These are phyloP conservation scores for Drosophila conformis DNA, from an alignment of 2,888 invertebrate genomes.

Conservation along the genomic window DNA sequence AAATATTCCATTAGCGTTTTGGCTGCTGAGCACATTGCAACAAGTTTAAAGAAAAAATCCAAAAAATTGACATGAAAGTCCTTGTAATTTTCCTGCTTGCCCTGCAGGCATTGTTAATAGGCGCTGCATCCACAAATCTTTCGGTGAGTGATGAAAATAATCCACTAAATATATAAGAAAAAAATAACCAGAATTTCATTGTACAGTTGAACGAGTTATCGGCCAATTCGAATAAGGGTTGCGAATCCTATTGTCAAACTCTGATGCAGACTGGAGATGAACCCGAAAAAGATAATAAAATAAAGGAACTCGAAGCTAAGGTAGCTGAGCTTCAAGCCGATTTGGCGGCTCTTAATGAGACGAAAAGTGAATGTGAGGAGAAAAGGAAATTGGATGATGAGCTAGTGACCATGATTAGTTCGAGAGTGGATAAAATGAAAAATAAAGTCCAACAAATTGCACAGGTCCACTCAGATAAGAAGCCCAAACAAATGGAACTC, in stretches of 20 bases:
- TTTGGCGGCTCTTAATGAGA: neutral
- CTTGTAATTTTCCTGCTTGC: slow-evolving; percentile 19
- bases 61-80: slow-evolving; percentile 21
- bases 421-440: slow-evolving; percentile 12
- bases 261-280: neutral
- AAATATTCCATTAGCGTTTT: slow-evolving; percentile 22
- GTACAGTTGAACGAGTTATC: slow-evolving; percentile 1
- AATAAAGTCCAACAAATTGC: slow-evolving; percentile 24
- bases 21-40: slow-evolving; percentile 1
- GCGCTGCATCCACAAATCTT: slow-evolving; percentile 5
- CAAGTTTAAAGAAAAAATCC: neutral
- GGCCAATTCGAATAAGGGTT: neutral
- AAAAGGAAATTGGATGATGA: slow-evolving; percentile 15
- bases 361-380: neutral
- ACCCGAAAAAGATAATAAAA: neutral
- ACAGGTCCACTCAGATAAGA: slow-evolving; percentile 5
- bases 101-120: slow-evolving; percentile 6
- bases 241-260: slow-evolving; percentile 24
- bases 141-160: slow-evolving; percentile 22
- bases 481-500: neutral
- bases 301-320: slow-evolving; percentile 19
- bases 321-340: slow-evolving; percentile 9
- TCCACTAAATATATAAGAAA: neutral
- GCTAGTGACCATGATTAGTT: slow-evolving; percentile 9
- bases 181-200: neutral